Base-by-base conservation (phyloP, 2,797 vertebrate species). In the Pipistrellus pygmaeus region DNA sequence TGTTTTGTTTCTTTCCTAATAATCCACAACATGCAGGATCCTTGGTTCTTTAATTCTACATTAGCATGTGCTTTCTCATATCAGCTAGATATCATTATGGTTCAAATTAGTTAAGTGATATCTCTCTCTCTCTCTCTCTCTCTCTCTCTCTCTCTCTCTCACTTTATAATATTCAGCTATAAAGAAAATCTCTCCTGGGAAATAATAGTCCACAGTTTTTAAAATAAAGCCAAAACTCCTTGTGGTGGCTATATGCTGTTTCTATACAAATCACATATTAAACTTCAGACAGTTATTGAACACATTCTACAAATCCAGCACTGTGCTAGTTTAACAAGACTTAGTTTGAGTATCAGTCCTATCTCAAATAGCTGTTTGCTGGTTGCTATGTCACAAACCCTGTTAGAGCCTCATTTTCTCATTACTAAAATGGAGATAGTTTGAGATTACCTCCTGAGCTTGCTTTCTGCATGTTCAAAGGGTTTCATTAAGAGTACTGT, bases 1-100 rank as follows among this genome's bases (percentile, higher is more conserved):
- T 88, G 94, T 85, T 93, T 80, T 90, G 9, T 3, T 94, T 90
- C 38, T 82, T 93, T 89, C 18, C 32, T 69, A 95, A 77, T 96
- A 97, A 96, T 82, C 69, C 12, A 69, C n/a, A 78, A 20, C 7
- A 85, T n/a, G 3, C 15, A 46, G n/a, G 38, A 32, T 4, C 46
- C 8, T 51, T 46, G 30, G 13, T 18, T 92, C 27, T 88, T 18
- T 51, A 76, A 85, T 68, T 35, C 32, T 71, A 25, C 57, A 57
- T 51, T 76, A 72, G 2, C 5, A 46, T 82, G 13, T 38, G 53
- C 8, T 60, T 69, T 55, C 23, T 55, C 30, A 35, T 44, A 85
- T n/a, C 44, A 60, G 71, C 15, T 10, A 89, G 30, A 80, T 30
- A 4, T 71, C 17, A 60, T n/a, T 71, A 80, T 35, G 23, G 17